Evolutionary conservation across 2,113 vertebrate genomes (phyloP).

Genomic region (Sylvia atricapilla): DNA sequence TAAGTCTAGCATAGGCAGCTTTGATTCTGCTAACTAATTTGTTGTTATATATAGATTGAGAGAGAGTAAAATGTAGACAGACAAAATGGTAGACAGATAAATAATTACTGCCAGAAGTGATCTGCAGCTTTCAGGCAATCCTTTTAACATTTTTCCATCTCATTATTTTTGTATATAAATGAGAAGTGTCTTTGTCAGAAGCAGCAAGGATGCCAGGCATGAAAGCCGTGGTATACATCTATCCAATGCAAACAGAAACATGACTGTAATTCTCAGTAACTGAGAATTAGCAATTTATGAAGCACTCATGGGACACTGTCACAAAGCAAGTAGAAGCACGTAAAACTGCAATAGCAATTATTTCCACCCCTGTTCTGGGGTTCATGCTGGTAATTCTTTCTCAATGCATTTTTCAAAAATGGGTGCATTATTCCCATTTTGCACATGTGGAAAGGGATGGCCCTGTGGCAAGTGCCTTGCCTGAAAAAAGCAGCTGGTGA

Average conservation of each 20-base stretch:
- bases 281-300: background rate
- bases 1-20: constrained; percentile 10
- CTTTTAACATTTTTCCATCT: background rate
- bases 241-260: background rate
- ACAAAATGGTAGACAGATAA: constrained; percentile 11
- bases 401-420: background rate
- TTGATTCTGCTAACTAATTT: constrained; percentile 12
- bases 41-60: background rate
- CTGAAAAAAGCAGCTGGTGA: background rate
- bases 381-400: background rate
- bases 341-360: background rate
- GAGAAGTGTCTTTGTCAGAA: constrained; percentile 12
- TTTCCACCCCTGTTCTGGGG: background rate
- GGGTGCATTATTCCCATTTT: background rate
- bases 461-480: background rate
- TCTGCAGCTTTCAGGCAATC: background rate
- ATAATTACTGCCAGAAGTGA: constrained; percentile 15
- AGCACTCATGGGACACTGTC: background rate
- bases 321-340: background rate
- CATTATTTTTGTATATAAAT: constrained; percentile 44
- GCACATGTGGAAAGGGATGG: background rate
- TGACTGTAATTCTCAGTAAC: background rate
- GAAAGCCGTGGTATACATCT: background rate
- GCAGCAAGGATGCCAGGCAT: background rate
- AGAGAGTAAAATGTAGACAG: constrained; percentile 7